Conservation (phyloP, 2,797 vertebrate species). For the Lepilemur septentrionalis region DNA sequence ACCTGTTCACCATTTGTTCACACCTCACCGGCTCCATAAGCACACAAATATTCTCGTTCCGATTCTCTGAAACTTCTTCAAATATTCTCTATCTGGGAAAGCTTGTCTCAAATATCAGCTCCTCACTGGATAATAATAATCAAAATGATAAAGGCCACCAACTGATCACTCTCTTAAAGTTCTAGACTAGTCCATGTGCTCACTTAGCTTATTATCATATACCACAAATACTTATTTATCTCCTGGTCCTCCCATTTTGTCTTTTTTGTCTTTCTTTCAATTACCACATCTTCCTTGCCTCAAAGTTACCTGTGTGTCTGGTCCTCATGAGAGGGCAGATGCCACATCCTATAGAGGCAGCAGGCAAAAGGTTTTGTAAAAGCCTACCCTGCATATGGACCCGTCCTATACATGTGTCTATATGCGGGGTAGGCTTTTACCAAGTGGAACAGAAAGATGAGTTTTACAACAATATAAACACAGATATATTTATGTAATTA, state of each 20-base stretch:
- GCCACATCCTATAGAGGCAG: background rate
- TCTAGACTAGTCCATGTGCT: background rate
- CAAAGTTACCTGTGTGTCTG: background rate
- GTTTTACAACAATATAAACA: background rate
- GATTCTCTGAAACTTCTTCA: background rate
- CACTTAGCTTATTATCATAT: background rate
- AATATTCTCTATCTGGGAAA: background rate
- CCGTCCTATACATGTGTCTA: too few species aligned
- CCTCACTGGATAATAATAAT: background rate
- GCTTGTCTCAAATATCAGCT: background rate
- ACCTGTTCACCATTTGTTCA: background rate
- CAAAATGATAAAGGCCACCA: background rate
- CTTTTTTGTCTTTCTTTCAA: background rate
- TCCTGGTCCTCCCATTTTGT: background rate
- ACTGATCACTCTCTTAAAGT: background rate
- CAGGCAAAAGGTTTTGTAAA: too few species aligned
- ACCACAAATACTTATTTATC: background rate
- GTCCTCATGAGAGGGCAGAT: background rate
- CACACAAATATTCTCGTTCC: background rate
- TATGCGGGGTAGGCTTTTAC: background rate
- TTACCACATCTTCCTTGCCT: background rate
- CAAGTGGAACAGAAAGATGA: background rate
- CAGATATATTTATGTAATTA: background rate
- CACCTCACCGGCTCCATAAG: background rate
- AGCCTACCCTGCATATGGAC: too few species aligned